Evolutionary conservation across 2,888 invertebrate genomes (phyloP).

Genomic region (Mythimna ferrago): DNA sequence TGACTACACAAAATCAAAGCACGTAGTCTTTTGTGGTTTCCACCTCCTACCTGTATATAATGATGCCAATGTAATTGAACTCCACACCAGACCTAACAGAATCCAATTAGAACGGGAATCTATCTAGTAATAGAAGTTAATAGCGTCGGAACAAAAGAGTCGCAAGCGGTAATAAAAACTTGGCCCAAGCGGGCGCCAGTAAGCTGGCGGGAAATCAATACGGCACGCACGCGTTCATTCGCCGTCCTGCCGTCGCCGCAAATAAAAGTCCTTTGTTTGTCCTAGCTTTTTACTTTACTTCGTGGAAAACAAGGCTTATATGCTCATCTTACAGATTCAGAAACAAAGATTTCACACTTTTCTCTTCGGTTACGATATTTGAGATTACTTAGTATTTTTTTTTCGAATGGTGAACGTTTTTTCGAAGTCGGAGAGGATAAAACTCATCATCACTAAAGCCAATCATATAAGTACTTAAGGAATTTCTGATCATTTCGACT

Average conservation of each 20-base stretch:
- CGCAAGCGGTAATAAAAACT: conserved; percentile 29
- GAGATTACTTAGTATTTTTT: too few species aligned
- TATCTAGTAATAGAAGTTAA: conserved; percentile 3
- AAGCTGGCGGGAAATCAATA: conserved; percentile 54
- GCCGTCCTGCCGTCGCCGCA: conserved; percentile 3
- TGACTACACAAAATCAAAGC: neutral
- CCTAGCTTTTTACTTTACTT: neutral
- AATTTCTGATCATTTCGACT: too few species aligned
- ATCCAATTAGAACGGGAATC: conserved; percentile 38
- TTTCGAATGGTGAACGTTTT: too few species aligned
- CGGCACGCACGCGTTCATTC: conserved; percentile 53
- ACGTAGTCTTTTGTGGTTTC: neutral
- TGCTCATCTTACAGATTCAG: too few species aligned
- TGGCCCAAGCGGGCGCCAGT: conserved; percentile 48
- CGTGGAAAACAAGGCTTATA: neutral
- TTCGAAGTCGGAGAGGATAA: too few species aligned
- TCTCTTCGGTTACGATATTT: too few species aligned
- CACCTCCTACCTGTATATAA: neutral
- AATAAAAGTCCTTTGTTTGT: conserved; percentile 38
- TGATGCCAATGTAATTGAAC: conserved; percentile 4
- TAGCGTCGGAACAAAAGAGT: conserved; percentile 30
- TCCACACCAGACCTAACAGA: conserved; percentile 7
- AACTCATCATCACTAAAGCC: too few species aligned
- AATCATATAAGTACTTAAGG: too few species aligned
- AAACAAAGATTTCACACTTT: too few species aligned